A percentile compares a stretch with the other conserved stretches of the same genome.
Evolutionary conservation across 1,140 invertebrate genomes (phyloP).

Genomic region (Papilio aristodemus): DNA sequence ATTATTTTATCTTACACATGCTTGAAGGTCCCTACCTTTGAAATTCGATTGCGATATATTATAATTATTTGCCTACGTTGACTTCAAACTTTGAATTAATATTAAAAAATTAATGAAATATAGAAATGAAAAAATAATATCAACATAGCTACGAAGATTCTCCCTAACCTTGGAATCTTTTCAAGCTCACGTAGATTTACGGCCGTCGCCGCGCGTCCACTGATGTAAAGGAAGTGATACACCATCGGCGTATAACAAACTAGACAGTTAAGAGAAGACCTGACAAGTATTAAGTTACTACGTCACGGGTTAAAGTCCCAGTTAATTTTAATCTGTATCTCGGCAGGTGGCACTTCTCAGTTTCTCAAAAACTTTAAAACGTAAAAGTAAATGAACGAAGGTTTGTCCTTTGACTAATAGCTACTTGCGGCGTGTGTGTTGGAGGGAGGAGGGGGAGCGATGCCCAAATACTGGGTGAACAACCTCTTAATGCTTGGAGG

Average conservation of each 20-base stretch:
- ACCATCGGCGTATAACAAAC: background rate
- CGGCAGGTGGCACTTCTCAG: slow-evolving; percentile 50
- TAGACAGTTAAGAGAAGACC: background rate
- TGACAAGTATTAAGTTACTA: slow-evolving; percentile 31
- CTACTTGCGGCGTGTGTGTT: slow-evolving; percentile 36
- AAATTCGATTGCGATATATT: too few relatives aligned
- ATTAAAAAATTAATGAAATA: background rate
- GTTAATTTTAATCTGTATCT: slow-evolving; percentile 27
- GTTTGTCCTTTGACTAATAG: slow-evolving; percentile 71
- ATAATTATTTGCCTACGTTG: too few relatives aligned
- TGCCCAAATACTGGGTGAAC: slow-evolving; percentile 77
- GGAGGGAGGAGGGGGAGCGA: slow-evolving; percentile 53
- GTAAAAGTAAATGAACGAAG: slow-evolving; percentile 42
- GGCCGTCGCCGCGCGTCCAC: background rate
- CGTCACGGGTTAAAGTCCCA: slow-evolving; percentile 13
- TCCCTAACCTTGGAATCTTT: slow-evolving; percentile 9
- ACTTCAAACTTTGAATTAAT: too few relatives aligned
- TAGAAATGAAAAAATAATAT: background rate
- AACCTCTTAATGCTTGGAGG: slow-evolving; percentile 75
- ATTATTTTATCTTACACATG: too few relatives aligned
- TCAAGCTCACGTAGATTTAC: slow-evolving; percentile 14
- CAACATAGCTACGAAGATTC: background rate
- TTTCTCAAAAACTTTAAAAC: slow-evolving; percentile 40
- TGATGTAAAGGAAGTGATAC: slow-evolving; percentile 14
- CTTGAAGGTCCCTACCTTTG: too few relatives aligned